Conservation (phyloP, 2,888 invertebrate species). For the Drosophila infuscata region DNA sequence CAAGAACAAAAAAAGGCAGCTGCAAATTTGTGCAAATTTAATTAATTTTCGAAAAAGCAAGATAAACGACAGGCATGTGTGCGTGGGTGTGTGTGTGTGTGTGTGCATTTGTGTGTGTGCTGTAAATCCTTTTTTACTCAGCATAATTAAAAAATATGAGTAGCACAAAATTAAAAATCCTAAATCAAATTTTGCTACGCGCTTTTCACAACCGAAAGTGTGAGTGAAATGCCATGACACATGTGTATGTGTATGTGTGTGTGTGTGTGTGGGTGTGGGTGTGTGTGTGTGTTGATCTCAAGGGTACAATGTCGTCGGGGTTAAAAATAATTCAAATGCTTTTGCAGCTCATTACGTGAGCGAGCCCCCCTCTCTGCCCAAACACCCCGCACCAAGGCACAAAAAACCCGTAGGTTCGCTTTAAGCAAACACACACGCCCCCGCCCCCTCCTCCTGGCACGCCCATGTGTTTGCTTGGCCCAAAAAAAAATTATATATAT, state of each 20-base stretch:
- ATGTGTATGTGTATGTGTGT: slow-evolving; percentile 25
- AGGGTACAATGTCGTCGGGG: slow-evolving; percentile 82
- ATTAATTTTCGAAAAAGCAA: slow-evolving; percentile 76
- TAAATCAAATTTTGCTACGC: slow-evolving; percentile 76
- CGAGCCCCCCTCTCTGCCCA: slow-evolving; percentile 8
- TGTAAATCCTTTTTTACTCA: slow-evolving; percentile 75
- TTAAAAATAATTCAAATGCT: slow-evolving; percentile 82
- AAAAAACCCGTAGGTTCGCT: slow-evolving; percentile 73
- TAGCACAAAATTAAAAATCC: slow-evolving; percentile 81
- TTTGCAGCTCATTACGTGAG: slow-evolving; percentile 80
- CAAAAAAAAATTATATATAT: slow-evolving; percentile 1
- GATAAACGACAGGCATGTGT: slow-evolving; percentile 49
- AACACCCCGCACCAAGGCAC: not conserved
- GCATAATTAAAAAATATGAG: slow-evolving; percentile 81
- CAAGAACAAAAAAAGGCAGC: slow-evolving; percentile 52
- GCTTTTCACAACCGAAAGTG: slow-evolving; percentile 33
- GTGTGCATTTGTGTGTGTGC: slow-evolving; percentile 39
- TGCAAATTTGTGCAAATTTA: slow-evolving; percentile 80
- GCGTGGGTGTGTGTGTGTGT: slow-evolving; percentile 7
- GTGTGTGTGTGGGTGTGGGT: slow-evolving; percentile 16
- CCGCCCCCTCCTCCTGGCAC: slow-evolving; percentile 5
- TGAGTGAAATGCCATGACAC: slow-evolving; percentile 28
- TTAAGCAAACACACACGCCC: slow-evolving; percentile 53
- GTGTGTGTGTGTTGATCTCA: slow-evolving; percentile 69
- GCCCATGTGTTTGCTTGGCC: slow-evolving; percentile 46